Percentiles rank a stretch among this genome's conserved stretches.
These are phyloP conservation scores for Drosophila mayri DNA, from an alignment of 1,140 invertebrate species.

Conservation along the genomic window DNA sequence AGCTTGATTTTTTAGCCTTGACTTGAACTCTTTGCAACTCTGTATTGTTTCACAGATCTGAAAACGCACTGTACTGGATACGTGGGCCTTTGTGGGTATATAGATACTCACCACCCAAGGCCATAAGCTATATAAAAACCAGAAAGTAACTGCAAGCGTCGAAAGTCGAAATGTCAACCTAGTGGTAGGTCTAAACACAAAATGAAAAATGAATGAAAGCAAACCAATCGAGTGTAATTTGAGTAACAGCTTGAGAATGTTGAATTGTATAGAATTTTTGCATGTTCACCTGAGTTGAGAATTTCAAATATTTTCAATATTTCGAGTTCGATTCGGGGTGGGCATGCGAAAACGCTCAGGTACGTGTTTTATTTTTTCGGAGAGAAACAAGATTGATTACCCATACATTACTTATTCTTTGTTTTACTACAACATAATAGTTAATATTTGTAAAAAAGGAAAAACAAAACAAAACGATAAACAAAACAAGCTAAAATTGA, in stretches of 20 bases:
- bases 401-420: slow-evolving; percentile 83
- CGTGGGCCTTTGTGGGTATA: not conserved
- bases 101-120: not conserved
- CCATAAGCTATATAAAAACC: slow-evolving; percentile 17
- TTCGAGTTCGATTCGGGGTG: slow-evolving; percentile 16
- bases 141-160: slow-evolving; percentile 45
- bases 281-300: slow-evolving; percentile 33
- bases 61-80: slow-evolving; percentile 19
- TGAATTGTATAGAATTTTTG: slow-evolving; percentile 83
- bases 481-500: slow-evolving; percentile 47
- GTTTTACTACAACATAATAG: slow-evolving; percentile 79
- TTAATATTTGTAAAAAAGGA: slow-evolving; percentile 71
- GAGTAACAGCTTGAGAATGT: slow-evolving; percentile 82
- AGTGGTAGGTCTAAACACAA: slow-evolving; percentile 61
- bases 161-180: slow-evolving; percentile 71
- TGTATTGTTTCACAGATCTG: not conserved
- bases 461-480: slow-evolving; percentile 24
- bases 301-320: slow-evolving; percentile 3
- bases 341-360: slow-evolving; percentile 82
- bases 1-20: slow-evolving; percentile 5
- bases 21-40: not conserved
- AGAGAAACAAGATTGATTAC: slow-evolving; percentile 88
- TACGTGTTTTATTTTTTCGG: slow-evolving; percentile 85
- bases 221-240: slow-evolving; percentile 75
- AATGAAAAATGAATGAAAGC: slow-evolving; percentile 44